These are phyloP conservation scores for Acanthochromis polyacanthus DNA, from an alignment of 2,113 vertebrate genomes.

Conservation along the genomic window DNA sequence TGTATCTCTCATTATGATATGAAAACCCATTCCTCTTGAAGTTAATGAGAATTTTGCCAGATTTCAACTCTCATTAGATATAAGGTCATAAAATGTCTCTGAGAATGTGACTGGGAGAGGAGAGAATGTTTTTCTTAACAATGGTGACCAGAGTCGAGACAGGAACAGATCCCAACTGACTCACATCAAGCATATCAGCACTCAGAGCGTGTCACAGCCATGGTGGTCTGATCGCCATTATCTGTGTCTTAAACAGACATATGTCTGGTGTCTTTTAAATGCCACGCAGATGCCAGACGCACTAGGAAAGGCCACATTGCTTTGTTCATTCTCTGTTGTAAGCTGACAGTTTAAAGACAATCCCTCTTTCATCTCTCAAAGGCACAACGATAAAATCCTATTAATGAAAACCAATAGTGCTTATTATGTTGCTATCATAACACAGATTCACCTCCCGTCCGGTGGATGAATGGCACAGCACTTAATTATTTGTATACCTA, in stretches of 20 bases:
- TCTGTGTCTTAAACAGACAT: slow-evolving; percentile 65
- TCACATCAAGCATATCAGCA: slow-evolving; percentile 67
- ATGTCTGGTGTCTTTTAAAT: slow-evolving; percentile 70
- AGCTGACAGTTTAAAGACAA: slow-evolving; percentile 30
- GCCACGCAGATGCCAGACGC: slow-evolving; percentile 57
- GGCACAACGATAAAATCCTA: neutral
- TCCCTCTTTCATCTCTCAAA: slow-evolving; percentile 11
- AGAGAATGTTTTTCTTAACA: slow-evolving; percentile 15
- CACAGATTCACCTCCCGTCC: neutral
- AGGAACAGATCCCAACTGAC: slow-evolving; percentile 42
- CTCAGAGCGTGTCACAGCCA: slow-evolving; percentile 37
- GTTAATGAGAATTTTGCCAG: neutral
- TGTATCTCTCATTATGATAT: neutral
- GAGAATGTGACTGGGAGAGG: neutral
- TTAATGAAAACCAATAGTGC: slow-evolving; percentile 19
- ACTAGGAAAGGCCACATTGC: slow-evolving; percentile 18
- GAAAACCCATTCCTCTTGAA: slow-evolving; percentile 30
- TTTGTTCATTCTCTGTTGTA: slow-evolving; percentile 11
- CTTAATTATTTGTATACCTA: slow-evolving; percentile 31
- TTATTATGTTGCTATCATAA: slow-evolving; percentile 13
- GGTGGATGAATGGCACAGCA: slow-evolving; percentile 26
- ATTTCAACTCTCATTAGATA: slow-evolving; percentile 12
- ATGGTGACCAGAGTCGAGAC: neutral
- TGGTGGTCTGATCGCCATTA: slow-evolving; percentile 75
- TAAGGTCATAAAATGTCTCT: neutral